Evolutionary conservation across 2,888 invertebrate species (phyloP).

Genomic region (Pycnomerus fuliginosus): DNA sequence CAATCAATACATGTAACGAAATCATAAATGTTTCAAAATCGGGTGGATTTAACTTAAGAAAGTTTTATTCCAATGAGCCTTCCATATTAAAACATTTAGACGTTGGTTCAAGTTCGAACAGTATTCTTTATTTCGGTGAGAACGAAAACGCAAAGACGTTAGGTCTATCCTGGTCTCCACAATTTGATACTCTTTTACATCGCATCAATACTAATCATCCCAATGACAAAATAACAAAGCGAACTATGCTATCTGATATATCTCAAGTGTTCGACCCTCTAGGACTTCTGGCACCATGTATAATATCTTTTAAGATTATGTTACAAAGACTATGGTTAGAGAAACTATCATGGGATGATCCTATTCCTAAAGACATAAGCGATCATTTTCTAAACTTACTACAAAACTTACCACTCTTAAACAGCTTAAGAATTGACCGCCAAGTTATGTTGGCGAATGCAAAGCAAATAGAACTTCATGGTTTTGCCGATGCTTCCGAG

Average conservation of each 20-base stretch:
- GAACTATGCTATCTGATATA: slow-evolving; percentile 14
- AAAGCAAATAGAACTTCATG: slow-evolving; percentile 11
- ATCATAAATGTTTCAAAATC: slow-evolving; percentile 2
- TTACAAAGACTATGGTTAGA: slow-evolving; percentile 18
- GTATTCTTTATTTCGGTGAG: slow-evolving; percentile 2
- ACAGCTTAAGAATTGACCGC: slow-evolving; percentile 13
- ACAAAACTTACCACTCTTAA: slow-evolving; percentile 3
- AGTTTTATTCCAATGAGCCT: slow-evolving; percentile 3
- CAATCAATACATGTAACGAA: not conserved
- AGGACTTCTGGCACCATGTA: slow-evolving; percentile 9
- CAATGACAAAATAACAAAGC: slow-evolving; percentile 6
- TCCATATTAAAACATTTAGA: not conserved
- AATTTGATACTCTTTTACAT: slow-evolving; percentile 7
- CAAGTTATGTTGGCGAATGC: slow-evolving; percentile 6
- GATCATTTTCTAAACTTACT: slow-evolving; percentile 11
- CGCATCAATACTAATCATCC: slow-evolving; percentile 3
- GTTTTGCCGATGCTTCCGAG: slow-evolving; percentile 13
- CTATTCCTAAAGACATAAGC: slow-evolving; percentile 12
- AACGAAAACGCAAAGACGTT: slow-evolving; percentile 7
- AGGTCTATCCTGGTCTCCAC: slow-evolving; percentile 10
- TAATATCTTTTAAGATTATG: slow-evolving; percentile 15
- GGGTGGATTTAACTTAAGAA: slow-evolving; percentile 14
- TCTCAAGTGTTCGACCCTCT: slow-evolving; percentile 20
- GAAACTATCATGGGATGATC: slow-evolving; percentile 20
- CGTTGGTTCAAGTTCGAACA: slow-evolving; percentile 5